Conservation (phyloP, 2,797 vertebrate species). For the Gila robusta region DNA sequence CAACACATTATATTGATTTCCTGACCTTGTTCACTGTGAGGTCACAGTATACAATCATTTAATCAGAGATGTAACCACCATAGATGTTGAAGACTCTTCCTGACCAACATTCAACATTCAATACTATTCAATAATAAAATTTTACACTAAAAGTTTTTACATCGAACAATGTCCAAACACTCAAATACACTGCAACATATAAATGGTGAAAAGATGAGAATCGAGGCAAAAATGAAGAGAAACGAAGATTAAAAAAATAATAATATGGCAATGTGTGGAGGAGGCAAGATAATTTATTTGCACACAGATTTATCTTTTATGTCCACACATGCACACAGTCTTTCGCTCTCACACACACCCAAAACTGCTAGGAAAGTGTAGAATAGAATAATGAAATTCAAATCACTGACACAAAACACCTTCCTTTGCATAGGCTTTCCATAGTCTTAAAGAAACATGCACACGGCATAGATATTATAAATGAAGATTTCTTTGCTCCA, state of each 20-base stretch:
- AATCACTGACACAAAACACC: conserved; percentile 34
- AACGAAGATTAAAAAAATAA: background rate
- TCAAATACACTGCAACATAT: conserved; percentile 3
- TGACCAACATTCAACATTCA: background rate
- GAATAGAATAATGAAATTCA: conserved; percentile 32
- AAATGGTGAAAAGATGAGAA: background rate
- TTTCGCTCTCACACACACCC: background rate
- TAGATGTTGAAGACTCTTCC: background rate
- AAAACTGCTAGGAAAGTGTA: background rate
- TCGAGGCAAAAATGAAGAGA: background rate
- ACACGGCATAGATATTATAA: conserved; percentile 10
- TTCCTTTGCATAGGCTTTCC: conserved; percentile 7
- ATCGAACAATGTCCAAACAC: no score
- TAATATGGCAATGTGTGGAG: background rate
- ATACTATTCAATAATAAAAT: no score
- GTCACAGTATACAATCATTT: background rate
- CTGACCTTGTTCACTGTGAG: background rate
- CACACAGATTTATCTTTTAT: conserved; percentile 8
- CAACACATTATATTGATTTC: background rate
- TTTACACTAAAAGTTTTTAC: no score
- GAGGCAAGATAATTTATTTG: conserved; percentile 8
- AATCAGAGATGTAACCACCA: background rate
- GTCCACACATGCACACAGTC: background rate
- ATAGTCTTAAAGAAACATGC: background rate
- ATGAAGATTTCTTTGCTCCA: conserved; percentile 16